Evolutionary conservation across 2,888 invertebrate genomes (phyloP).

Genomic region (Seira musarum): DNA sequence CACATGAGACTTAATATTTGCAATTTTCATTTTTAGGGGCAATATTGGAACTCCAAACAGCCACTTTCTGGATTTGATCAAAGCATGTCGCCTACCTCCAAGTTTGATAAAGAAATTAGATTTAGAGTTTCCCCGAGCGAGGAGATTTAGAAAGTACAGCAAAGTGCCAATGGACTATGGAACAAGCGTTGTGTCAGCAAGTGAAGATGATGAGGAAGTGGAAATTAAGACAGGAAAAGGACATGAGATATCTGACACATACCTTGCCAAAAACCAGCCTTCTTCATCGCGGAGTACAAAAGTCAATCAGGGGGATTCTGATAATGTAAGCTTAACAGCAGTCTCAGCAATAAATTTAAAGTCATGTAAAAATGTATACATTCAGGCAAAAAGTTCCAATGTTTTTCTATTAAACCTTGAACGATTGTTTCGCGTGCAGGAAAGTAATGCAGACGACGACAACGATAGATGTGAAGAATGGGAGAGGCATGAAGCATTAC

Average conservation of each 20-base stretch:
- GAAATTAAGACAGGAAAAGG: slow-evolving; percentile 67
- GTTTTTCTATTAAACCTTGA: too few relatives aligned
- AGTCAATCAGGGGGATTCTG: slow-evolving; percentile 49
- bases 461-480: slow-evolving; percentile 74
- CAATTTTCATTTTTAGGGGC: slow-evolving; percentile 71
- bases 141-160: slow-evolving; percentile 72
- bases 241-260: slow-evolving; percentile 62
- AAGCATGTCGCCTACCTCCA: slow-evolving; percentile 73
- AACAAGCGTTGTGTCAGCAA: slow-evolving; percentile 34
- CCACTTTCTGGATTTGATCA: slow-evolving; percentile 73
- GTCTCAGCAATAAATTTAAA: too few relatives aligned
- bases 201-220: slow-evolving; percentile 47
- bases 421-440: too few relatives aligned
- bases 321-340: too few relatives aligned
- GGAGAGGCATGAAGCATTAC: slow-evolving; percentile 75
- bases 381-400: too few relatives aligned
- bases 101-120: slow-evolving; percentile 73
- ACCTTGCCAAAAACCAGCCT: neutral
- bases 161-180: slow-evolving; percentile 72
- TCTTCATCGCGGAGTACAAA: neutral
- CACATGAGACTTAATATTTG: neutral
- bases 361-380: too few relatives aligned
- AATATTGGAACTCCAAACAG: slow-evolving; percentile 76
- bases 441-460: slow-evolving; percentile 72
- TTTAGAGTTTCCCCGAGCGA: slow-evolving; percentile 71